Conservation (phyloP, 1,140 invertebrate species). For the Drosophila chauvacae region DNA sequence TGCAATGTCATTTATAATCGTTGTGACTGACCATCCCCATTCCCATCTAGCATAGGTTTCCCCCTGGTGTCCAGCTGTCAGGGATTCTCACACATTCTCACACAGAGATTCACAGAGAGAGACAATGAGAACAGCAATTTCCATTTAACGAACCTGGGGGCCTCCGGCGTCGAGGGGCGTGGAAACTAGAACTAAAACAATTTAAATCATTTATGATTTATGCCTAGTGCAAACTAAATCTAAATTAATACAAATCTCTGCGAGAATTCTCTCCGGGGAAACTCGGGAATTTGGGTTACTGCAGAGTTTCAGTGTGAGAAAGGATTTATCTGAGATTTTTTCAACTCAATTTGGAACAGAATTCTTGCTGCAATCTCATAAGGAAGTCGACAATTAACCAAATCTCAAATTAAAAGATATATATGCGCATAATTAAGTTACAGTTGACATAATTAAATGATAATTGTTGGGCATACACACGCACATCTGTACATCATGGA, state of each 20-base stretch:
- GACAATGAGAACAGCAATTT: constrained; percentile 63
- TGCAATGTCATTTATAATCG: constrained; percentile 81
- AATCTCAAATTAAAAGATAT: constrained; percentile 73
- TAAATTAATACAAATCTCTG: constrained; percentile 43
- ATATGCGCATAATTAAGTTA: constrained; percentile 81
- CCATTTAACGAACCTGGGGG: constrained; percentile 53
- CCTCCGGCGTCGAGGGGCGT: not conserved
- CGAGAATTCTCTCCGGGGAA: not conserved
- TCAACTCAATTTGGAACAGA: constrained; percentile 20
- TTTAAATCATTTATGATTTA: constrained; percentile 58
- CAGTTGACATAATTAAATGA: constrained; percentile 84
- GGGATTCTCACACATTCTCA: constrained; percentile 54
- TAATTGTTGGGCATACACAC: constrained; percentile 67
- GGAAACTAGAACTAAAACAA: constrained; percentile 53
- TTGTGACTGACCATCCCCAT: constrained; percentile 48
- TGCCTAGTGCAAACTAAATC: constrained; percentile 39
- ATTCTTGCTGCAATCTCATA: constrained; percentile 59
- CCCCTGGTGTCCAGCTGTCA: constrained; percentile 56
- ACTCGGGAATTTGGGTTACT: constrained; percentile 24
- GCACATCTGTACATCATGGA: constrained; percentile 1
- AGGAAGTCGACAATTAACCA: constrained; percentile 77
- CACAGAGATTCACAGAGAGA: constrained; percentile 23
- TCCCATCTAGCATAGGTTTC: constrained; percentile 13
- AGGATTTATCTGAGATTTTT: constrained; percentile 13
- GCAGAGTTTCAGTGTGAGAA: constrained; percentile 16